A percentile compares a stretch with the other conserved stretches of the same genome.
These are phyloP conservation scores for Chloropsis cyanopogon DNA, from an alignment of 2,113 vertebrate species.

Conservation along the genomic window DNA sequence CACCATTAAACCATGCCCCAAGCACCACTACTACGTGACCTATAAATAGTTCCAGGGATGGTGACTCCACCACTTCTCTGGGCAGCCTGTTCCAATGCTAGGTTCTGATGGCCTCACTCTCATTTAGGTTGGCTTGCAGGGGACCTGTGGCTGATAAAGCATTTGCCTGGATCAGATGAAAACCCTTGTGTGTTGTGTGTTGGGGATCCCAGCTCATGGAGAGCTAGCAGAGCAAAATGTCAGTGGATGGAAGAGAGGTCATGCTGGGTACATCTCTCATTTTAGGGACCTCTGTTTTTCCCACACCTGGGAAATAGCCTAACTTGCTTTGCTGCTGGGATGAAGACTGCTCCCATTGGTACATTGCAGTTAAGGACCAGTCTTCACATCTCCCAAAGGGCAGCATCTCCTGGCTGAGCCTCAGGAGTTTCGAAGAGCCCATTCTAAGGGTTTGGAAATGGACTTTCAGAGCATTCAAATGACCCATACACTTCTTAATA, in stretches of 20 bases:
- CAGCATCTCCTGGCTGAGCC: background rate
- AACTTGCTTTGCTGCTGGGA: background rate
- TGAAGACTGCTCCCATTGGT: background rate
- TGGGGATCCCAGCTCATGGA: fast-evolving
- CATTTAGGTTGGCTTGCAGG: background rate
- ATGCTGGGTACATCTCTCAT: background rate
- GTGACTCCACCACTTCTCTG: background rate
- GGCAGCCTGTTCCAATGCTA: background rate
- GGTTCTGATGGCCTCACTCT: background rate
- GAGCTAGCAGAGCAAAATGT: background rate
- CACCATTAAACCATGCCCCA: background rate
- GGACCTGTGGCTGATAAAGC: background rate
- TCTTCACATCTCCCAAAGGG: background rate
- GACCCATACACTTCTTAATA: background rate
- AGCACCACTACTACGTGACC: background rate
- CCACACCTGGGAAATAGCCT: fast-evolving
- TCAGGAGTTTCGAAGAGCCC: background rate
- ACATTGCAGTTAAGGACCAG: background rate
- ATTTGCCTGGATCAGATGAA: background rate
- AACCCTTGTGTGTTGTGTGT: background rate
- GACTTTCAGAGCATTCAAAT: background rate
- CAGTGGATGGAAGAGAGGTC: background rate
- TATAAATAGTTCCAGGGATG: background rate
- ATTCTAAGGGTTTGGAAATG: background rate
- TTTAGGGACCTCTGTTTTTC: background rate